Evolutionary conservation across 2,797 vertebrate genomes (phyloP).

Genomic region (Graptemys geographica): DNA sequence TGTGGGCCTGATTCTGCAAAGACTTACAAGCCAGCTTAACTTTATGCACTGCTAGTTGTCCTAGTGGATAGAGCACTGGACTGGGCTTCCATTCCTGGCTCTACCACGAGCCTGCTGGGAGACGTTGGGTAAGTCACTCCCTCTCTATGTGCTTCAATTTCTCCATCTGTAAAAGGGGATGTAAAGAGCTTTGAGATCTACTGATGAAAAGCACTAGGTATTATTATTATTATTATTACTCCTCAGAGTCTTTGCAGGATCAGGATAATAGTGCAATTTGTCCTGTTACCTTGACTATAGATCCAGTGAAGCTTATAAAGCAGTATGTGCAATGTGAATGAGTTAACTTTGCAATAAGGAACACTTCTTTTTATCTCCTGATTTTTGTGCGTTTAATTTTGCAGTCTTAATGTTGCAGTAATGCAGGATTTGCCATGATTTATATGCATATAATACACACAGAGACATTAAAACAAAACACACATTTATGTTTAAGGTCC

Average conservation of each 20-base stretch:
- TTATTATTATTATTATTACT: not conserved
- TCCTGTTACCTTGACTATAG: conserved; percentile 67
- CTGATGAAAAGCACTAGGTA: no score
- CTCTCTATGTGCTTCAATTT: no score
- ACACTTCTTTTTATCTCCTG: not conserved
- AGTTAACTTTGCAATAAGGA: conserved; percentile 45
- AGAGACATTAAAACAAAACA: not conserved
- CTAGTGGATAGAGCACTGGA: no score
- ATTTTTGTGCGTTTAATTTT: conserved; percentile 35
- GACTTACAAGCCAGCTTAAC: fast-evolving
- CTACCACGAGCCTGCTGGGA: no score
- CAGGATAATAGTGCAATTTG: not conserved
- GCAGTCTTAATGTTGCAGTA: conserved; percentile 3
- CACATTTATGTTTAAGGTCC: not conserved
- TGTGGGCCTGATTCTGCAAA: not conserved
- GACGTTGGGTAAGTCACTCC: no score
- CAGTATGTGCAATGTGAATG: not conserved
- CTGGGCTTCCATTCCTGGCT: no score
- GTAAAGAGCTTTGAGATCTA: no score
- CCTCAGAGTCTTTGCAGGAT: not conserved
- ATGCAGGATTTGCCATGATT: not conserved
- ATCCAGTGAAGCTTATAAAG: conserved; percentile 11
- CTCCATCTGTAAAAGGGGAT: no score
- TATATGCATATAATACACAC: not conserved
- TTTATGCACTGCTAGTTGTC: not conserved